These are phyloP conservation scores for Caenorhabditis uteleia DNA, from an alignment of 2,888 invertebrate species.

Conservation along the genomic window DNA sequence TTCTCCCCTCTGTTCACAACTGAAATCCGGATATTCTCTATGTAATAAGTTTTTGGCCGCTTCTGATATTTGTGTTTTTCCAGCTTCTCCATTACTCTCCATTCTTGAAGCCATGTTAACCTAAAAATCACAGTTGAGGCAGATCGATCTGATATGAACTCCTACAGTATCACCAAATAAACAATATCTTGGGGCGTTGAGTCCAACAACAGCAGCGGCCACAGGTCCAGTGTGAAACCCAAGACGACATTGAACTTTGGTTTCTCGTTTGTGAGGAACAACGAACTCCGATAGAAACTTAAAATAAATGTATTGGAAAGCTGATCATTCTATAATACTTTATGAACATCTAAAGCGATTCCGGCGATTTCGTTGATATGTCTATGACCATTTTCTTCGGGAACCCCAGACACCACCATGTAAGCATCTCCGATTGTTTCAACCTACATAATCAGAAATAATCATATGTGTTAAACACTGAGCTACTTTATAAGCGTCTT, in stretches of 20 bases:
- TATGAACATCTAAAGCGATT: slow-evolving; percentile 63
- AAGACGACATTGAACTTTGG: slow-evolving; percentile 49
- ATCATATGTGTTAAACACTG: no score
- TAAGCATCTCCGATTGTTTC: slow-evolving; percentile 68
- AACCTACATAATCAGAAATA: no score
- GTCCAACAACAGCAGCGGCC: slow-evolving; percentile 68
- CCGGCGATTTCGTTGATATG: slow-evolving; percentile 61
- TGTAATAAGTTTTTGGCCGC: slow-evolving; percentile 50
- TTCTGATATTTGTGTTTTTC: slow-evolving; percentile 64
- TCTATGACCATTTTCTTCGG: slow-evolving; percentile 63
- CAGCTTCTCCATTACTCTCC: slow-evolving; percentile 65
- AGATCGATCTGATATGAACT: no score
- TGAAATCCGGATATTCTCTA: slow-evolving; percentile 58
- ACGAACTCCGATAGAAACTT: slow-evolving; percentile 58
- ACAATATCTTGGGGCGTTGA: slow-evolving; percentile 68
- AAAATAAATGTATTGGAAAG: slow-evolving; percentile 5
- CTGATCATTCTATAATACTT: slow-evolving; percentile 18
- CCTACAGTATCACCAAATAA: slow-evolving; percentile 68
- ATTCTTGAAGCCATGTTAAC: slow-evolving; percentile 66
- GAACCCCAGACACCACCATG: slow-evolving; percentile 66
- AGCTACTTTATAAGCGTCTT: slow-evolving; percentile 63
- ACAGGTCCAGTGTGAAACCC: slow-evolving; percentile 65
- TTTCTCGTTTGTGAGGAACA: slow-evolving; percentile 54
- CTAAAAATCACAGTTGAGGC: no score
- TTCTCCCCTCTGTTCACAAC: slow-evolving; percentile 56